Percentiles rank a stretch among this genome's conserved stretches.
phyloP scores from a whole-genome alignment of 2,113 vertebrate genomes.

The Picathartes gymnocephalus region DNA sequence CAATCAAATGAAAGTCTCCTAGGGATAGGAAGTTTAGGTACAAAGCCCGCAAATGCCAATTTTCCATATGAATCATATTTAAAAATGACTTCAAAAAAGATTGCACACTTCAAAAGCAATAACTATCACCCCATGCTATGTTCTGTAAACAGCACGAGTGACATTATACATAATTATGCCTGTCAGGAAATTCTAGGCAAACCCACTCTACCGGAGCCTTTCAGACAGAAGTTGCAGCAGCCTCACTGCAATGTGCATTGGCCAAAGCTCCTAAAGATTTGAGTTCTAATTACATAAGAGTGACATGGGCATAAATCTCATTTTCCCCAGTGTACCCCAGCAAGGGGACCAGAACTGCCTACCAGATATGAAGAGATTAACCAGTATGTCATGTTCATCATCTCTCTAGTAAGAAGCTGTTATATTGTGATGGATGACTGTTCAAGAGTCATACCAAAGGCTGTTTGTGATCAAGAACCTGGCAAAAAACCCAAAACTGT shows the following conservation, averaged over 20 bases:
- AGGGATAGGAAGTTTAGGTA: neutral
- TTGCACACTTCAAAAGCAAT: constrained; percentile 19
- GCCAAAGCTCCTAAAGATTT: neutral
- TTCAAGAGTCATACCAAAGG: neutral
- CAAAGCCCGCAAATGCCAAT: neutral
- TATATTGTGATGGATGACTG: neutral
- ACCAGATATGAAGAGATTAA: neutral
- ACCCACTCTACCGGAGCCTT: neutral
- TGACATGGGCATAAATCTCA: neutral
- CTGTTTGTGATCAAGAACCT: neutral
- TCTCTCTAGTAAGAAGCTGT: neutral
- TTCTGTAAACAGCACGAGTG: neutral
- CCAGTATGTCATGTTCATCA: neutral
- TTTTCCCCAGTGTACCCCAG: neutral
- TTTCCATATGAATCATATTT: constrained; percentile 19
- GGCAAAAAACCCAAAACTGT: neutral
- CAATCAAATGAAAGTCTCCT: neutral
- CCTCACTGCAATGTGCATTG: neutral
- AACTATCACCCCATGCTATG: constrained; percentile 32
- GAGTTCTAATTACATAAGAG: neutral
- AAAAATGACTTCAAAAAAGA: constrained; percentile 20
- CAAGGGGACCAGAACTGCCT: neutral
- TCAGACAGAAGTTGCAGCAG: neutral
- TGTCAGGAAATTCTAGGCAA: neutral
- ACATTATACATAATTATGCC: neutral